Evolutionary conservation across 2,797 vertebrate species (phyloP).

Genomic region (Sardinella longiceps): DNA sequence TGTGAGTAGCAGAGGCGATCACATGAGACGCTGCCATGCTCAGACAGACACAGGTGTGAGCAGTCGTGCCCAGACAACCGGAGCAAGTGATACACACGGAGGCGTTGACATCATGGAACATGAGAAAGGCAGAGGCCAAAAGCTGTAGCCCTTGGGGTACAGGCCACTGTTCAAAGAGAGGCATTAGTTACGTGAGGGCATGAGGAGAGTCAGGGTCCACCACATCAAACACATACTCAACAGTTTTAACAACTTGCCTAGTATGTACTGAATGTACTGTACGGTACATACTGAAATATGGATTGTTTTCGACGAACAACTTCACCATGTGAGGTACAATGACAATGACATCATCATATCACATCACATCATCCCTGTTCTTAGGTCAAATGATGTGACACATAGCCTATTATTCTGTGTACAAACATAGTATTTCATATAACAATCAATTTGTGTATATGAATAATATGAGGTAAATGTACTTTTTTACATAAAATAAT

Average conservation of each 20-base stretch:
- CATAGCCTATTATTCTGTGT: not conserved
- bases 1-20: not conserved
- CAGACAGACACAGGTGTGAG: not conserved
- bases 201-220: not conserved
- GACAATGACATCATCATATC: not conserved
- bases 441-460: slow-evolving; percentile 5
- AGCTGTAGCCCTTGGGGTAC: slow-evolving; percentile 70
- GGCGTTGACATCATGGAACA: slow-evolving; percentile 69
- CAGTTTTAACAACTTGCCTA: not conserved
- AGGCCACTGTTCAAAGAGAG: slow-evolving; percentile 40
- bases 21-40: not conserved
- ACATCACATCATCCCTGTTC: slow-evolving; percentile 4
- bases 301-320: not conserved
- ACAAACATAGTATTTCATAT: slow-evolving; percentile 19
- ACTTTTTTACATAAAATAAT: slow-evolving; percentile 21
- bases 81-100: slow-evolving; percentile 30
- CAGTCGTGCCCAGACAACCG: not conserved
- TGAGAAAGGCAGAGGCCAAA: slow-evolving; percentile 72
- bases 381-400: slow-evolving; percentile 7
- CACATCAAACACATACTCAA: not conserved
- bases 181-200: not conserved
- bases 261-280: too few species aligned
- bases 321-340: not conserved
- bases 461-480: slow-evolving; percentile 7
- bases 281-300: not conserved